Evolutionary conservation across 1,140 invertebrate species (phyloP).

Genomic region (Oscheius sp.): DNA sequence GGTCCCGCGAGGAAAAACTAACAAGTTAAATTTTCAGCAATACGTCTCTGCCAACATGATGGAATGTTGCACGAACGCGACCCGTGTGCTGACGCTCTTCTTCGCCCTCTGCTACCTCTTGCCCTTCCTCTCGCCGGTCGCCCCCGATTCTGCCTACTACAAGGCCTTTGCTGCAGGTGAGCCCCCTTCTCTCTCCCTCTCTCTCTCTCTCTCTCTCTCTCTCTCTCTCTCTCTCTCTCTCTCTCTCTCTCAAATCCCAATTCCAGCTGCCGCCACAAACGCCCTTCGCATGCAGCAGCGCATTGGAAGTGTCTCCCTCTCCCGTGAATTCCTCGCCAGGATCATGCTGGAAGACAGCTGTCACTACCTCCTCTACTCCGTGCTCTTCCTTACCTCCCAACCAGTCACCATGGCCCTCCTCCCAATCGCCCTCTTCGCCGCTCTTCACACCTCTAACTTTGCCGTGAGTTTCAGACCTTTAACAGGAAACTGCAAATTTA

Average conservation of each 20-base stretch:
- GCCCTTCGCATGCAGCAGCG: slow-evolving; percentile 87
- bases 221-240: not conserved
- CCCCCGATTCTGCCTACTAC: slow-evolving; percentile 26
- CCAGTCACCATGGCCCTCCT: slow-evolving; percentile 70
- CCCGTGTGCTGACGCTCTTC: slow-evolving; percentile 35
- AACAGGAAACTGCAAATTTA: not conserved
- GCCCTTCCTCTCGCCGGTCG: slow-evolving; percentile 5
- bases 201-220: not conserved
- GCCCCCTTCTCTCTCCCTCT: not conserved
- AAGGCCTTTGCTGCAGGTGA: slow-evolving; percentile 41
- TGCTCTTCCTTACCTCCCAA: slow-evolving; percentile 84
- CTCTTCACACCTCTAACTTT: slow-evolving; percentile 69
- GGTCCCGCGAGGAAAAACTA: not conserved
- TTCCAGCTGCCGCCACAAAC: slow-evolving; percentile 80
- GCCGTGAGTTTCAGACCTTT: slow-evolving; percentile 7
- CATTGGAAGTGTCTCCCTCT: slow-evolving; percentile 72
- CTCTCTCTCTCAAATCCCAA: not conserved
- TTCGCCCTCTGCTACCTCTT: slow-evolving; percentile 38
- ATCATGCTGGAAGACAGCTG: slow-evolving; percentile 87
- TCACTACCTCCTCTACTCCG: slow-evolving; percentile 88
- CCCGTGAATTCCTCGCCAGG: slow-evolving; percentile 74
- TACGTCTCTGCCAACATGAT: slow-evolving; percentile 30
- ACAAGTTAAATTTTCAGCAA: slow-evolving; percentile 25
- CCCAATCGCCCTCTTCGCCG: slow-evolving; percentile 33
- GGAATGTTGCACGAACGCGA: slow-evolving; percentile 30